These are phyloP conservation scores for Caloenas nicobarica DNA, from an alignment of 2,113 vertebrate species.

Conservation along the genomic window DNA sequence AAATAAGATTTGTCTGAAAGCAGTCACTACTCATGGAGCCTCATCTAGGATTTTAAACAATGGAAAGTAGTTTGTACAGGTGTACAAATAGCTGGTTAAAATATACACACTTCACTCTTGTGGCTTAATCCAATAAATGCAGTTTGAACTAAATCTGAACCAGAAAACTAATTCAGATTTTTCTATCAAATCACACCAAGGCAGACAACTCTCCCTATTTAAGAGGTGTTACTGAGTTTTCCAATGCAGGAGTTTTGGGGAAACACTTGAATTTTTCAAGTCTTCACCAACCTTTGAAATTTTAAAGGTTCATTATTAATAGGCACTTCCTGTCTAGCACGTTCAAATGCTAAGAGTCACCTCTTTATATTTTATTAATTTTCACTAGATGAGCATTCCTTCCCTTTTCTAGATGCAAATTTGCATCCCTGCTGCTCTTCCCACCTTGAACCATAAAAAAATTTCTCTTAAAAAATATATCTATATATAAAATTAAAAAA, in stretches of 20 bases:
- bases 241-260: neutral
- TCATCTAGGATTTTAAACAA: neutral
- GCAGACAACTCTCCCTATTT: neutral
- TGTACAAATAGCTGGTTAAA: neutral
- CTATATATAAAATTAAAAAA: too few relatives aligned
- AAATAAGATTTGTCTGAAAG: neutral
- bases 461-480: neutral
- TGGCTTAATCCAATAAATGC: neutral
- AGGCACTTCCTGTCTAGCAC: neutral
- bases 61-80: neutral
- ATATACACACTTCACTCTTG: accelerated
- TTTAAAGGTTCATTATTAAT: neutral
- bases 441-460: neutral
- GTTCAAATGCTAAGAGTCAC: neutral
- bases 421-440: neutral
- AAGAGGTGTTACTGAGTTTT: neutral
- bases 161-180: neutral
- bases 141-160: neutral
- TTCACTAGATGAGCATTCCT: neutral
- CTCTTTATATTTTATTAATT: neutral
- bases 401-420: neutral
- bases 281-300: neutral
- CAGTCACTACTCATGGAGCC: neutral
- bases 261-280: neutral
- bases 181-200: neutral